Percentiles rank a stretch among this genome's conserved stretches.
Evolutionary conservation across 2,113 vertebrate species (phyloP).

Genomic region (Phalacrocorax carbo): DNA sequence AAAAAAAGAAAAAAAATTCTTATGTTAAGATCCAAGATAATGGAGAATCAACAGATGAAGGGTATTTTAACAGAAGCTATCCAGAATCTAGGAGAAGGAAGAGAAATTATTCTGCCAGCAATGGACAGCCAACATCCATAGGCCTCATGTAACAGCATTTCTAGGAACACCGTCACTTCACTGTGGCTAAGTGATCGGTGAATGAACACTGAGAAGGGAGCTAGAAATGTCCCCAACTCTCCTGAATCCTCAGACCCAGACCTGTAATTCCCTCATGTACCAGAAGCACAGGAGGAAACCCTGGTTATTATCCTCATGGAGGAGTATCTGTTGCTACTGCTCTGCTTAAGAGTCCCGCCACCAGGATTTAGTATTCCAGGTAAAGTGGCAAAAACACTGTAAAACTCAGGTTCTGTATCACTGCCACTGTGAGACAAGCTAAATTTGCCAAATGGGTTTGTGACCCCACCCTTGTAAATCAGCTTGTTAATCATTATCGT

Average conservation of each 20-base stretch:
- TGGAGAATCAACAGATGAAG: background rate
- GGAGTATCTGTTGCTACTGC: background rate
- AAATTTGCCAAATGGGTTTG: constrained; percentile 25
- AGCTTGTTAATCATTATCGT: constrained; percentile 68
- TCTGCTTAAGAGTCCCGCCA: background rate
- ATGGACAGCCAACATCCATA: background rate
- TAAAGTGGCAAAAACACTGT: constrained; percentile 7
- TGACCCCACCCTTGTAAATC: constrained; percentile 63
- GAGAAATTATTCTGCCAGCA: background rate
- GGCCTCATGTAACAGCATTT: background rate
- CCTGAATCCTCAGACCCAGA: background rate
- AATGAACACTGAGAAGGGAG: background rate
- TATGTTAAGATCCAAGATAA: background rate
- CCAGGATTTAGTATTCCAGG: background rate
- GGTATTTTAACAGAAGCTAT: background rate
- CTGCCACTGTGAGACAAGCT: constrained; percentile 13
- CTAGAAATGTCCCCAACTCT: background rate
- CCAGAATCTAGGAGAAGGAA: background rate
- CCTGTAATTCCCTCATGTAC: background rate
- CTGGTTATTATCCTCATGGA: background rate
- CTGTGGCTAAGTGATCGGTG: background rate
- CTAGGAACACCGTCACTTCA: background rate
- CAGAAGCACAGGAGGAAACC: background rate
- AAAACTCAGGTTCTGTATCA: background rate
- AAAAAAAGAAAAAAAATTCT: background rate